phyloP scores from a whole-genome alignment of 23 tunicate genomes.

The Oikopleura albicans region DNA sequence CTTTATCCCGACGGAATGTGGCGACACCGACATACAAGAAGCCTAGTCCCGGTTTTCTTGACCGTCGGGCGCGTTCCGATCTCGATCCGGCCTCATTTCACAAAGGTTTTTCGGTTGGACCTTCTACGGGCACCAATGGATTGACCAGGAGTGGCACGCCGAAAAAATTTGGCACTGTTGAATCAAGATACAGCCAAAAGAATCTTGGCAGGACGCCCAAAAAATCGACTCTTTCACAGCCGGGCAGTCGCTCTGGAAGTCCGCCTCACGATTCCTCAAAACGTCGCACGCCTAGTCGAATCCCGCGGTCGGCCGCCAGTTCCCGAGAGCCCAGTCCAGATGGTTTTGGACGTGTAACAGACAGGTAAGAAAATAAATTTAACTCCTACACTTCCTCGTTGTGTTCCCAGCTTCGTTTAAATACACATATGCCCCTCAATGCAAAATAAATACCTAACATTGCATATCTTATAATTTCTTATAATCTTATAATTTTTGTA shows the following conservation, averaged over 20 bases:
- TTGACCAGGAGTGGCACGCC: background rate
- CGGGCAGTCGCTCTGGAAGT: background rate
- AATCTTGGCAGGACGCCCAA: background rate
- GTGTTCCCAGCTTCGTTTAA: too few relatives aligned
- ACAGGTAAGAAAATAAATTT: too few relatives aligned
- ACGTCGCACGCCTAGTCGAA: background rate
- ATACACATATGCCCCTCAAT: too few relatives aligned
- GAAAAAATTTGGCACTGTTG: background rate
- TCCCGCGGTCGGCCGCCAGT: background rate
- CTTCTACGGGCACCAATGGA: background rate
- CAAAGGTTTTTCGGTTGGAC: background rate
- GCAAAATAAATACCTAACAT: too few relatives aligned
- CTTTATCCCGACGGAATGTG: too few relatives aligned
- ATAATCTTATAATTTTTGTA: too few relatives aligned
- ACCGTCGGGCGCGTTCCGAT: background rate
- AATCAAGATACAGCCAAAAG: background rate
- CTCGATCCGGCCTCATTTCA: background rate
- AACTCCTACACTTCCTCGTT: too few relatives aligned
- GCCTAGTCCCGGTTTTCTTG: too few relatives aligned
- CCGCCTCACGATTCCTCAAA: background rate
- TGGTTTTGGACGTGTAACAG: background rate
- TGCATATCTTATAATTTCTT: too few relatives aligned
- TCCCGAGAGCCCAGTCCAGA: background rate
- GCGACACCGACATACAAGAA: too few relatives aligned
- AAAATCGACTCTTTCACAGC: background rate